Evolutionary conservation across 2,113 vertebrate genomes (phyloP).

Genomic region (Aspiorhynchus laticeps): DNA sequence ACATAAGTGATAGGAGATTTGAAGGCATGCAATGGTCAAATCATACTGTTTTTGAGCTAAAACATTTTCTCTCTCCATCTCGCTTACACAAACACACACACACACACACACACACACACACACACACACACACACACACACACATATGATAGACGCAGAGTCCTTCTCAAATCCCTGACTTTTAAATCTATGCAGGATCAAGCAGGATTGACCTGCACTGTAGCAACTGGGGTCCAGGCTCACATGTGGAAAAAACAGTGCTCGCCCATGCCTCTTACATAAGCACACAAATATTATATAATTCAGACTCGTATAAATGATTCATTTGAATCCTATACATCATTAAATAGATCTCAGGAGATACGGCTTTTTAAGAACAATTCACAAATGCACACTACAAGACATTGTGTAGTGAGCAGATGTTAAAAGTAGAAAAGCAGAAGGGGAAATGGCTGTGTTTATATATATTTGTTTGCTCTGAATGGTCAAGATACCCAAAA

Average conservation of each 20-base stretch:
- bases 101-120: background rate
- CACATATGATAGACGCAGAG: conserved; percentile 33
- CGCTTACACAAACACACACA: conserved; percentile 13
- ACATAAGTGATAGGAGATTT: conserved; percentile 1
- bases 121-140: conserved; percentile 19
- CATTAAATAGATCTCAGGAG: conserved; percentile 42
- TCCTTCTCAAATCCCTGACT: conserved; percentile 48
- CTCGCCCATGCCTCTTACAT: conserved; percentile 48
- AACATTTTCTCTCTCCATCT: conserved; percentile 5
- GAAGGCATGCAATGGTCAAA: conserved; percentile 6
- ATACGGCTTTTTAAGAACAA: conserved; percentile 49
- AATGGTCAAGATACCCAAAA: background rate
- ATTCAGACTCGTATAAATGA: conserved; percentile 50
- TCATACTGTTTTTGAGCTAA: background rate
- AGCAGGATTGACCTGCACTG: conserved; percentile 54
- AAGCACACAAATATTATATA: conserved; percentile 57
- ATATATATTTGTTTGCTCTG: background rate
- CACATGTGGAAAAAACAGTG: conserved; percentile 9
- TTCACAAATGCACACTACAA: conserved; percentile 40
- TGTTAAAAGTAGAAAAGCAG: conserved; percentile 20
- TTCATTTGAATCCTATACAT: conserved; percentile 49
- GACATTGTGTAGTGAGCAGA: conserved; percentile 33
- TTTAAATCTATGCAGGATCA: conserved; percentile 60
- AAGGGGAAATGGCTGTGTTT: background rate
- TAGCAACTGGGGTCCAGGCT: conserved; percentile 33